phyloP scores from a whole-genome alignment of 2,113 vertebrate species.

The Atherinomorus stipes region DNA sequence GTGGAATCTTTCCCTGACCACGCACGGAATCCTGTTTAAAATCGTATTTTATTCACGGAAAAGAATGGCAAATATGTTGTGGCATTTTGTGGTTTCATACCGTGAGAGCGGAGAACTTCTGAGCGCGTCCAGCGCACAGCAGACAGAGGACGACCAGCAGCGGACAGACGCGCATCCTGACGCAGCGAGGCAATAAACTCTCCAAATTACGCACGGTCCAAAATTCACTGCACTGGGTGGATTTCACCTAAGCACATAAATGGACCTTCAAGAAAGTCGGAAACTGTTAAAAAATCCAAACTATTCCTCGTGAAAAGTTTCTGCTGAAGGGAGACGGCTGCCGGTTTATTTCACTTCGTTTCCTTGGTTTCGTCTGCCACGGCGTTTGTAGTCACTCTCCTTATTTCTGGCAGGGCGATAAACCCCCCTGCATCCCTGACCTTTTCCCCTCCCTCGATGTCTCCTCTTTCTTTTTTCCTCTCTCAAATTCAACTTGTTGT shows the following conservation, averaged over 20 bases:
- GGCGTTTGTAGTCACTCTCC: conserved; percentile 69
- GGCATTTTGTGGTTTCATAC: conserved; percentile 67
- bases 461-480: conserved; percentile 69
- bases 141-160: conserved; percentile 79
- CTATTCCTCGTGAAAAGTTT: conserved; percentile 27
- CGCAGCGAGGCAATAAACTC: conserved; percentile 53
- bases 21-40: conserved; percentile 1
- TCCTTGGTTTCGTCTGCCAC: conserved; percentile 66
- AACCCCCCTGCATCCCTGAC: conserved; percentile 69
- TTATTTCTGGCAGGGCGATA: conserved; percentile 72
- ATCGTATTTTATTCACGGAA: not conserved
- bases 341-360: conserved; percentile 61
- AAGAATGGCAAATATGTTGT: not conserved
- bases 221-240: conserved; percentile 28
- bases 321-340: conserved; percentile 12
- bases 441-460: conserved; percentile 75
- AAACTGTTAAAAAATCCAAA: conserved; percentile 43
- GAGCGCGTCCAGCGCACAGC: conserved; percentile 78
- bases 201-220: conserved; percentile 77
- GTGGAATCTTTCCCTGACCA: not conserved
- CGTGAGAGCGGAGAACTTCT: conserved; percentile 86
- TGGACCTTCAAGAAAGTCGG: not conserved
- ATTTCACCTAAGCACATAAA: conserved; percentile 19
- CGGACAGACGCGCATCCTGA: conserved; percentile 82
- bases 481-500: conserved; percentile 58